Evolutionary conservation across 2,888 invertebrate species (phyloP), one percentile per base, ranked within the genome.

Genomic region (Danaus chrysippus): DNA sequence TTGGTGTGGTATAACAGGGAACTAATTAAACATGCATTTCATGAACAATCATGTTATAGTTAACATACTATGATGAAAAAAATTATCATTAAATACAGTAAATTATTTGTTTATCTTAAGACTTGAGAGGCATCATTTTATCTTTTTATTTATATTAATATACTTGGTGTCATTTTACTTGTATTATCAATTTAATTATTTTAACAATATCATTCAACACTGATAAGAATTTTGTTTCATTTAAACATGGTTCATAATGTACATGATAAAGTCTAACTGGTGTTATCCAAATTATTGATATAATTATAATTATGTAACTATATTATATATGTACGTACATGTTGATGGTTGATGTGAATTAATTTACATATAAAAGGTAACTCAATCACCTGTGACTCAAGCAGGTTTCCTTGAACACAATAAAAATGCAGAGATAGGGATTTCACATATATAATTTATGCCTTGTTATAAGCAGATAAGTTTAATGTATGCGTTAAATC

Each of bases 1-100:
- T 60, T 66, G 62, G 56, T 56, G 67, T 62, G 62, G 58, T 60
- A 44, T 41, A 10, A 10, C 15, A 59, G 52, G 58, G 53, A 61
- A 61, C 19, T 58, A 60, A 52, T 65, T 46, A 59, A 42, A 12
- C 12, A 43, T 43, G n/a, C 6, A 12, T 43, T n/a, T 43, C 12
- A 11, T 43, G 43, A 43, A 43, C 1, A 43, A 3, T 12, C 10
- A 12, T 3, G 3, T n/a, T n/a, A 8, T 3, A 43, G n/a, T 10
- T 12, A 43, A 2, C 10, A 43, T 43, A 10, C 1, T 43, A 9
- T 11, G 43, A 5, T 43, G n/a, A n/a, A 43, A 43, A 12, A 43
- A 5, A 43, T 43, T 12, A 1, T 43, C n/a, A 11, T 1, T 43
- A 3, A n/a, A n/a, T 5, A 43, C 42, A 43, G n/a, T 0, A n/a